Base-by-base conservation (phyloP, 2,888 invertebrate species). In the Taenaris catops region DNA sequence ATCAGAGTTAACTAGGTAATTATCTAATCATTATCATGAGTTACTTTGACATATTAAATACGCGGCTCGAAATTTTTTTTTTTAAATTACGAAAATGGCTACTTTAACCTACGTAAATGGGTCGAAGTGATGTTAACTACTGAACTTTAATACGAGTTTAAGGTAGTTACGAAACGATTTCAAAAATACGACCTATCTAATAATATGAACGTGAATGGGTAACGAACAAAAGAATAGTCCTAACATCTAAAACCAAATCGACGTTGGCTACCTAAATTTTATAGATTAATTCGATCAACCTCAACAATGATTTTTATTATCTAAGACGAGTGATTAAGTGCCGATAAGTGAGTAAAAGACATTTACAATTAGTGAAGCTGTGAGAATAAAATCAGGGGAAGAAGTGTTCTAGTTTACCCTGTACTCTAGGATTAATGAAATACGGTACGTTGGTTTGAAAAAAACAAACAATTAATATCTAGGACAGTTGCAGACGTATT, bases 1-100 rank as follows among this genome's bases (percentile, higher is more conserved):
- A 66, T 74, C 63, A 69, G 73, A 69, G 65, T 79, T 79, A 80
- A 69, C 83, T 84, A 79, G 72, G 63, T 78, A 66, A 67, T 67
- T 76, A 83, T 67, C 80, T 84, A 79, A 78, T 74, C 72, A 76
- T 81, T 78, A 81, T 83, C 65, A 81, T 81, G 81, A 73, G 54
- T 83, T 84, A 84, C 84, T 81, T 84, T 86, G 83, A 86, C 86
- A 86, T 86, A 86, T 86, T 69, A 75, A 80, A 73, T 75, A 86
- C 86, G 86, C 86, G 86, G 86, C 86, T 86, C 86, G 83, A 84
- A 83, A 79, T 81, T 63, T 80, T 71, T 58, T 73, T 72, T 70
- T 41, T n/a, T n/a, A n/a, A n/a, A 48, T 68, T 68, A 72, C 58
- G 70, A 67, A 64, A 40, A 49, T 52, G 70, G 72, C 84, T 86